A percentile compares a stretch with the other conserved stretches of the same genome.
Conservation (phyloP, 1,140 invertebrate genomes). For the Bactericera cockerelli region DNA sequence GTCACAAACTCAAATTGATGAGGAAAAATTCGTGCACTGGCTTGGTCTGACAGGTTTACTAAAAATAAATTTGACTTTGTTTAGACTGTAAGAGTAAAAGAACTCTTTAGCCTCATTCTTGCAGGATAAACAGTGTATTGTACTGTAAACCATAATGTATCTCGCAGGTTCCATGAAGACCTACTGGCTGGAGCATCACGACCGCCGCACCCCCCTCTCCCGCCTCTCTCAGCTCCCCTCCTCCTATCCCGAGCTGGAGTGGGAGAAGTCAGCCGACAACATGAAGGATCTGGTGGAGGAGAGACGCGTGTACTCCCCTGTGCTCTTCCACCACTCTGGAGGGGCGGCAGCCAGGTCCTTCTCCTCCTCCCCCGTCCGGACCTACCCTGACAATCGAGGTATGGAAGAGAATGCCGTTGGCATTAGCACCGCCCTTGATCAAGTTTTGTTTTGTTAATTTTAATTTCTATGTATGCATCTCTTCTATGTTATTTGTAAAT, state of each 20-base stretch:
- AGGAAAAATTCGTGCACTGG: too few species aligned
- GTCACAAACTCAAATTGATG: too few species aligned
- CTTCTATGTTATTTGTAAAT: too few species aligned
- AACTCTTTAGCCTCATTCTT: too few species aligned
- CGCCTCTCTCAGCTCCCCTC: conserved; percentile 28
- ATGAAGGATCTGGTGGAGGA: conserved; percentile 21
- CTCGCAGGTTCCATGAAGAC: conserved; percentile 73
- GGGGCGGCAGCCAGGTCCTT: conserved; percentile 40
- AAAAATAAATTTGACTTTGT: background rate
- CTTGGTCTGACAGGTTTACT: background rate
- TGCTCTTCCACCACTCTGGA: conserved; percentile 62
- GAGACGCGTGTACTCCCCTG: conserved; percentile 55
- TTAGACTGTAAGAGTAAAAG: too few species aligned
- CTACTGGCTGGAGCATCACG: conserved; percentile 66
- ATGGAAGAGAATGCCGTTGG: too few species aligned
- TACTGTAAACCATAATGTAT: too few species aligned
- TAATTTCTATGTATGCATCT: too few species aligned
- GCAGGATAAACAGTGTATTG: too few species aligned
- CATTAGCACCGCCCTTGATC: too few species aligned
- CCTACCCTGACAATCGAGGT: background rate
- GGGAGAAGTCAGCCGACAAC: conserved; percentile 29
- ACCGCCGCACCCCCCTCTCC: conserved; percentile 37
- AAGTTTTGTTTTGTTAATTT: too few species aligned
- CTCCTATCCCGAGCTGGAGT: conserved; percentile 28
- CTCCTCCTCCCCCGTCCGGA: conserved; percentile 43